Evolutionary conservation across 2,113 vertebrate genomes (phyloP), one percentile per base, ranked within the genome.

Genomic region (Rhabdornis inornatus): DNA sequence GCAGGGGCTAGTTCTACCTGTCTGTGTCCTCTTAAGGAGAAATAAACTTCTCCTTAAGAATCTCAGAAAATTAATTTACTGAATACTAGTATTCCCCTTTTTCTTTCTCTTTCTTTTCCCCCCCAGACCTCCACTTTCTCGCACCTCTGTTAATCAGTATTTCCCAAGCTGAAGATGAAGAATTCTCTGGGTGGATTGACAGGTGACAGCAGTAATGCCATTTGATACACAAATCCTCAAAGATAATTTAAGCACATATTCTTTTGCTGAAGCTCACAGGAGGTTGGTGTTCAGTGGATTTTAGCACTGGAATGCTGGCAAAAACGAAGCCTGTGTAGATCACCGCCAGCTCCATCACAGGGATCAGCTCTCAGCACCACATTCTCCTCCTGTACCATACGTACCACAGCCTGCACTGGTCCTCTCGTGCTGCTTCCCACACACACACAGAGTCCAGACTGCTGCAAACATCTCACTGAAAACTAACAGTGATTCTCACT

Each of bases 1-100:
- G 40, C 52, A 66, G 40, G 60, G 64, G 27, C 60, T 92, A 88
- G 75, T 94, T 97, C 87, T 91, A 86, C 60, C 59, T 90, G 45
- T 83, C 71, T 91, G 0, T 80, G 42, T 57, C 40, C 39, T 91
- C 79, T 79, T 85, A 72, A 79, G 74, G 44, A 90, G 35, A 83
- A 77, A 80, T 65, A 88, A 42, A 33, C 10, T 7, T 56, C 50
- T 64, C 18, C 49, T 74, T 64, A n/a, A 56, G n/a, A 56, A 40
- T 49, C 10, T n/a, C 50, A 65, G 60, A n/a, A 72, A 74, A 65
- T n/a, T 68, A 13, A 40, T 96, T 91, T 93, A 66, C 68, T 66
- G 33, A 76, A 66, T 55, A 37, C 15, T 31, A 55, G 9, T 49
- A 57, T 72, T 93, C 6, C 4, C 15, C 53, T 72, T 63, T 52